A percentile compares a stretch with the other conserved stretches of the same genome.
Conservation (phyloP, 2,797 vertebrate species). For the Smutsia temminckii region DNA sequence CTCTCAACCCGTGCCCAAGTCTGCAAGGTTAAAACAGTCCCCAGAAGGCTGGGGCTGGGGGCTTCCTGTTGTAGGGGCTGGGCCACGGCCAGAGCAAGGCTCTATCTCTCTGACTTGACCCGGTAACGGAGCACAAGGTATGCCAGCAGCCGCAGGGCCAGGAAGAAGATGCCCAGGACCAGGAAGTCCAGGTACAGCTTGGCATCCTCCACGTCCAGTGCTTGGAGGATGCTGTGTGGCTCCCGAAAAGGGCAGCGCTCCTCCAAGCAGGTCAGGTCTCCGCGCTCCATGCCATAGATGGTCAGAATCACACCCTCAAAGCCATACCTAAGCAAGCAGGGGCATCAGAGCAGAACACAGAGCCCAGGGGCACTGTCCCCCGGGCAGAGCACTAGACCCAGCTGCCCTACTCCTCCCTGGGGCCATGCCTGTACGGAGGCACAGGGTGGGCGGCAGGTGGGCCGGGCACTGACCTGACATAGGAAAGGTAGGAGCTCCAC, state of each 20-base stretch:
- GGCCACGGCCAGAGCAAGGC: background rate
- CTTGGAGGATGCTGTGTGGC: slow-evolving; percentile 93
- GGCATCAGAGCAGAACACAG: background rate
- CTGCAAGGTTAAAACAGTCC: slow-evolving; percentile 85
- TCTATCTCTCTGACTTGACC: slow-evolving; percentile 95
- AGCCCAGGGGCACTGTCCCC: background rate
- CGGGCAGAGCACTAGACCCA: background rate
- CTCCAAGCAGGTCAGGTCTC: slow-evolving; percentile 91
- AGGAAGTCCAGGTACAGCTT: slow-evolving; percentile 98
- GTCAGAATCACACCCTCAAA: slow-evolving; percentile 98
- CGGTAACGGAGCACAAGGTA: slow-evolving; percentile 97
- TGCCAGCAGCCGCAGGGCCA: slow-evolving; percentile 93
- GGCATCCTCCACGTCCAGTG: slow-evolving; percentile 95
- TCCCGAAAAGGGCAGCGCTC: slow-evolving; percentile 93
- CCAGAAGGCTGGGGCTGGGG: slow-evolving; percentile 70
- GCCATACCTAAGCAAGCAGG: slow-evolving; percentile 89
- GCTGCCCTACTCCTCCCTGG: background rate
- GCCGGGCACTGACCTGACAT: slow-evolving; percentile 90
- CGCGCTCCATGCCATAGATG: slow-evolving; percentile 97
- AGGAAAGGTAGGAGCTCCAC: slow-evolving; percentile 98
- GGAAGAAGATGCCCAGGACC: slow-evolving; percentile 94
- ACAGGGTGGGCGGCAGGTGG: background rate
- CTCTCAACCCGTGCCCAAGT: slow-evolving; percentile 66
- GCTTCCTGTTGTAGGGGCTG: slow-evolving; percentile 42
- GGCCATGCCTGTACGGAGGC: background rate